Evolutionary conservation across 2,888 invertebrate genomes (phyloP), one percentile per base, ranked within the genome.

Genomic region (Scaptomyza flava): DNA sequence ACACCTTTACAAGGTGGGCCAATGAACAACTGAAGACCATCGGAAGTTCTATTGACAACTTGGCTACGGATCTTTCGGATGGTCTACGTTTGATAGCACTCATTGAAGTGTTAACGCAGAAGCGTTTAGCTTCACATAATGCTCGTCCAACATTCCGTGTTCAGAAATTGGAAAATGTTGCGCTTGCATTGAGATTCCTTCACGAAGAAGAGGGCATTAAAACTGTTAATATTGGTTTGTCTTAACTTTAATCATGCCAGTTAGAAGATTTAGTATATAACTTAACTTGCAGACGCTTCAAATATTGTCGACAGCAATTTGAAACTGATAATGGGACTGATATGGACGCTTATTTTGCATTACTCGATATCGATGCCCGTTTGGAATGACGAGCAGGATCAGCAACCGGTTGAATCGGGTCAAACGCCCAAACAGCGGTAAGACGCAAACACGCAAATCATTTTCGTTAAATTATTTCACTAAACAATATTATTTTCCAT

Each of bases 301-400:
- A 96, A 97, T 91, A 98, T 98, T 89, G 97, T 97, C 56, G 97
- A 98, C 92, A 95, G 96, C 91, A 96, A 97, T 92, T 92, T 97
- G 91, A 98, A 98, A 93, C 92, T 98, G 89, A 98, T 98, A 89
- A 94, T 98, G 87, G 98, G 98, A 77, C 93, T 98, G 91, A 96
- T 98, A 94, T 98, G 98, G 98, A 97, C 97, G 2, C 94, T 98
- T 54, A 98, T 98, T 93, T 93, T 98, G 64, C 97, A 98, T 92
- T 98, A 98, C 92, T 97, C 97, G 76, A 98, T 98, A 90, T 96
- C 97, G 56, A 95, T 96, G 94, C 96, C 97, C 41, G 95, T 96
- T 94, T 97, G 96, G 96, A 96, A 97, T 72, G 96, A 95, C 71
- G 96, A 96, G 87, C 95, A 95, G 77, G 93, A 93, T 69, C 81